Evolutionary conservation across 2,113 vertebrate species (phyloP), one percentile per base, ranked within the genome.

Genomic region (Lepus europaeus): DNA sequence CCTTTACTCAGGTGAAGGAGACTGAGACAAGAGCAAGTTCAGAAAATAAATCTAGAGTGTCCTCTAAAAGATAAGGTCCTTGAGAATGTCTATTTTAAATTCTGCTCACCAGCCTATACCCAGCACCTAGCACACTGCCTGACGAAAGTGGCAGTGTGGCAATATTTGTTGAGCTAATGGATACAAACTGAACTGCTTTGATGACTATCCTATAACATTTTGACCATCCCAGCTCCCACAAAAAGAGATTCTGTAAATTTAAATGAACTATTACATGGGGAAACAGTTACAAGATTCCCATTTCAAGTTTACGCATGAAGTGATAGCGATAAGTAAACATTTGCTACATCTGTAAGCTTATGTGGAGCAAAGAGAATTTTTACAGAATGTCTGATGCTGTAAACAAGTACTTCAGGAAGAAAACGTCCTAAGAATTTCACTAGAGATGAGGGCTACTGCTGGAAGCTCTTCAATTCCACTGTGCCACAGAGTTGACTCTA

Each of bases 221-320:
- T 73, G 45, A 73, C 14, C 79, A 86, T 36, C 86, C 45, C 8
- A 78, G 39, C 45, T 63, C 61, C 88, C 94, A 45, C 9, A 61
- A 87, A 79, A 86, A 6, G 19, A 36, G 31, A 83, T 33, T 81
- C 19, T 23, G 33, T 53, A 90, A 80, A 88, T 72, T 90, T 61
- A 95, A 94, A 59, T 90, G 33, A 84, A 92, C 79, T 59, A 79
- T 36, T 89, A 94, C 78, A 51, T 22, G 19, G 27, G 25, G 25
- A 20, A 61, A 70, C 25, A 79, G 33, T 36, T 64, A 90, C 74
- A 89, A 82, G 36, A 70, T 51, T 74, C 72, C 73, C 9, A 9
- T 83, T 88, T 93, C 53, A 87, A 70, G 88, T 76, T 68, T 68
- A 53, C 90, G n/a, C 39, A 70, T 76, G 7, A 84, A n/a, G n/a